Evolutionary conservation across 1,140 invertebrate species (phyloP).

Genomic region (Pentalonia nigronervosa): DNA sequence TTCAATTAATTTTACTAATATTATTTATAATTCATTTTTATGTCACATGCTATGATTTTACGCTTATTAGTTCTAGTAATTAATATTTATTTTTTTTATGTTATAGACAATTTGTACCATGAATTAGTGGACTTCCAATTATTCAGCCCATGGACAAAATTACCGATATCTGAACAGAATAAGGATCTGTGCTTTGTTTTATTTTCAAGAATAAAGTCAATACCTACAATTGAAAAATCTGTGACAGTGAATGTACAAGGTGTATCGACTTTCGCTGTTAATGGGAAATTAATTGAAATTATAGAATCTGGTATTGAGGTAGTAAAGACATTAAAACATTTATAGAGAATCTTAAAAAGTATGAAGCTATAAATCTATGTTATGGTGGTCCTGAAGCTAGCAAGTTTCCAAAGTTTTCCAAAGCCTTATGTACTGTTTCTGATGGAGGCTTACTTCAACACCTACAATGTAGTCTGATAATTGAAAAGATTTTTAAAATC

Average conservation of each 20-base stretch:
- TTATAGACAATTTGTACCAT: neutral
- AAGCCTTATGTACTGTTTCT: neutral
- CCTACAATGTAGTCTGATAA: too few species aligned
- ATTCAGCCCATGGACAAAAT: neutral
- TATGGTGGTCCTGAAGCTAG: neutral
- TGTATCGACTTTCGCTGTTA: neutral
- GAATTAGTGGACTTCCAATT: neutral
- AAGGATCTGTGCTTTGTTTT: neutral
- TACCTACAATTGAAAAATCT: neutral
- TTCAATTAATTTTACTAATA: too few species aligned
- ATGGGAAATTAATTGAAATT: too few species aligned
- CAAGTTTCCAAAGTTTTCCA: neutral
- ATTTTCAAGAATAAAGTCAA: neutral
- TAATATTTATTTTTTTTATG: neutral
- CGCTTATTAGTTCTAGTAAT: too few species aligned
- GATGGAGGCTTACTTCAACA: neutral
- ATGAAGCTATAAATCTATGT: neutral
- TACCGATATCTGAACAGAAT: neutral
- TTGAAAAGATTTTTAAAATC: too few species aligned
- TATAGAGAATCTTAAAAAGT: neutral
- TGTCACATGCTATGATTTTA: too few species aligned
- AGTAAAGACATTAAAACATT: neutral
- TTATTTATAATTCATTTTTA: too few species aligned
- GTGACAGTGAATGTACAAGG: neutral
- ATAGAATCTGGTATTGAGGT: too few species aligned